Base-by-base conservation (phyloP, 2,113 vertebrate genomes). In the Notiomystis cincta region DNA sequence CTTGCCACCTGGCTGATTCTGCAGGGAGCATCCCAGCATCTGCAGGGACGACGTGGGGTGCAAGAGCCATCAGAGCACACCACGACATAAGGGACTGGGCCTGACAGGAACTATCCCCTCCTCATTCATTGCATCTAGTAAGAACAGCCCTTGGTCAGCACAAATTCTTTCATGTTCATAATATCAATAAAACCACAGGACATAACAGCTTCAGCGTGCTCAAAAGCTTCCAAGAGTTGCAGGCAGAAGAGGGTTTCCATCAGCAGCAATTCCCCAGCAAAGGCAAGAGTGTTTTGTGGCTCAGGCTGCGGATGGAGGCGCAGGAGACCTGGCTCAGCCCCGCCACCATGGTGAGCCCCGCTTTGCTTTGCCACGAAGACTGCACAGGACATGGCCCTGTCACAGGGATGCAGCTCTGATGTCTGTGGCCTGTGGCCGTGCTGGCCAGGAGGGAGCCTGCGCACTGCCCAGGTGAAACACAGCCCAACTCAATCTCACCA, bases 221-320 rank as follows among this genome's bases (percentile, higher is more conserved):
- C 11, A 0, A n/a, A 60, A 71, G 47, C 38, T 83, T 86, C 81
- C 91, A 81, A 33, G 58, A 37, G 37, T 64, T 35, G 25, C 12
- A 87, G 54, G 11, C 50, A 38, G 40, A 28, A 48, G 73, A 50
- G 17, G 23, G 23, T 69, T 96, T 87, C 69, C 89, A 84, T 17
- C 64, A 58, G 81, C 45, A 90, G 69, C 47, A 47, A 3, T 13
- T 89, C 37, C 42, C 42, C 1, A 1, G 77, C 73, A 50, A 13
- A 40, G 44, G 33, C 0, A 0, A 58, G 44, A 24, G 45, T 25
- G 18, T 30, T 51, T 44, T 44, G 93, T 56, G 78, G 78, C 50
- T 37, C 3, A 0, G 35, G 13, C 42, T 37, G 60, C 0, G 12
- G 71, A 35, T 1, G 3, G 60, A 54, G 37, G 48, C 0, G 0